Conservation (phyloP, 1,140 invertebrate species). For the Lutraria rhynchaena region DNA sequence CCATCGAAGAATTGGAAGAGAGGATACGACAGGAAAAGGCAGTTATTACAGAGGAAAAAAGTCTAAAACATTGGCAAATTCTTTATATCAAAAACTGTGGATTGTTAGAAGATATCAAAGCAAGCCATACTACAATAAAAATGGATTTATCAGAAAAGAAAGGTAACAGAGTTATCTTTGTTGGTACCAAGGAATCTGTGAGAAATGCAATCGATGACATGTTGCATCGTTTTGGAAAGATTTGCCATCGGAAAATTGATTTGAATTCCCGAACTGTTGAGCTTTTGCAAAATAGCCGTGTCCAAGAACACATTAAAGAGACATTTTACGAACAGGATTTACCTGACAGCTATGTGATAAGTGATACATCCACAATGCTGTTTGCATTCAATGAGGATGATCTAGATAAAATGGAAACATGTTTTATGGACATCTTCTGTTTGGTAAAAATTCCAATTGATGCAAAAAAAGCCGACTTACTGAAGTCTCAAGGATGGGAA, state of each 20-base stretch:
- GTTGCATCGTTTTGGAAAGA: background rate
- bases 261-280: background rate
- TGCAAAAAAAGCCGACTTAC: conserved; percentile 8
- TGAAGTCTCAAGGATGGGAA: conserved; percentile 38
- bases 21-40: no score
- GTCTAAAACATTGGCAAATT: no score
- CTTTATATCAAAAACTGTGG: no score
- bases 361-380: conserved; percentile 25
- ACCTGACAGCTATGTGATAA: conserved; percentile 54
- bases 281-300: conserved; percentile 36
- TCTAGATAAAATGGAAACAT: conserved; percentile 39
- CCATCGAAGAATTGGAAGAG: no score
- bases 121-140: no score
- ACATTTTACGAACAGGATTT: conserved; percentile 51
- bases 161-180: no score
- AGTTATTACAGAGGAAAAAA: no score
- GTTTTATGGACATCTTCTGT: conserved; percentile 36
- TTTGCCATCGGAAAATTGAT: conserved; percentile 9
- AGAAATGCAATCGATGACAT: no score
- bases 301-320: conserved; percentile 22
- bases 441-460: conserved; percentile 40
- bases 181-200: no score
- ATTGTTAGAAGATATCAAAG: no score
- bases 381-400: conserved; percentile 59
- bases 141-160: no score